Evolutionary conservation across 2,888 invertebrate species (phyloP), one percentile per base, ranked within the genome.

Genomic region (Idaea biselata): DNA sequence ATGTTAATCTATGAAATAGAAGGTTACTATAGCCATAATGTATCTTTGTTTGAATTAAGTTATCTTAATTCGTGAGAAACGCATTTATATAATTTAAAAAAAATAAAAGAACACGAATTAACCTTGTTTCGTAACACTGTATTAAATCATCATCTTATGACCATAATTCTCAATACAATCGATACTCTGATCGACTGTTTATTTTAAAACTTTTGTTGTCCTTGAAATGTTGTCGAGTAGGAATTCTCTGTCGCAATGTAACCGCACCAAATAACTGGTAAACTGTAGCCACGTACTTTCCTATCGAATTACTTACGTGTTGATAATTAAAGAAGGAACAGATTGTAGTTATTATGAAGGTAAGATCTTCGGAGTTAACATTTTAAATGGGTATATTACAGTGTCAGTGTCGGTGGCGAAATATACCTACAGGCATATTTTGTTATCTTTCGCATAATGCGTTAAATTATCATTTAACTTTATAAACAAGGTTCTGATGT

Each of bases 191-290:
- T 16, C 8, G 56, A 56, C 18, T 18, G 63, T 67, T 63, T 61
- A 60, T 65, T 62, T 57, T 60, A 69, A 66, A 67, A 63, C 63
- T 65, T 62, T 70, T 59, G 58, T 65, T 60, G 63, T 68, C 71
- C 70, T 68, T 70, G 67, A 61, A 53, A 63, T 53, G 56, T 61
- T 58, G 59, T 18, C 63, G 63, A 16, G 56, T 64, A 63, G 70
- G 70, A 70, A 68, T 72, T 63, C 53, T 58, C 62, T 70, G 63
- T 66, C 65, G 72, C 66, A 72, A 72, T 62, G 31, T 25, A 31
- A 61, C 62, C 58, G 59, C 61, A 65, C 61, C 58, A 60, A 60
- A 55, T 64, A 55, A 61, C 62, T 59, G 62, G 59, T 59, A 59
- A 31, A 56, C 58, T 55, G 62, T 60, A 61, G 32, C n/a, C 58